Percentiles rank a stretch among this genome's conserved stretches.
Evolutionary conservation across 2,113 vertebrate genomes (phyloP).

Genomic region (Brachyistius frenatus): DNA sequence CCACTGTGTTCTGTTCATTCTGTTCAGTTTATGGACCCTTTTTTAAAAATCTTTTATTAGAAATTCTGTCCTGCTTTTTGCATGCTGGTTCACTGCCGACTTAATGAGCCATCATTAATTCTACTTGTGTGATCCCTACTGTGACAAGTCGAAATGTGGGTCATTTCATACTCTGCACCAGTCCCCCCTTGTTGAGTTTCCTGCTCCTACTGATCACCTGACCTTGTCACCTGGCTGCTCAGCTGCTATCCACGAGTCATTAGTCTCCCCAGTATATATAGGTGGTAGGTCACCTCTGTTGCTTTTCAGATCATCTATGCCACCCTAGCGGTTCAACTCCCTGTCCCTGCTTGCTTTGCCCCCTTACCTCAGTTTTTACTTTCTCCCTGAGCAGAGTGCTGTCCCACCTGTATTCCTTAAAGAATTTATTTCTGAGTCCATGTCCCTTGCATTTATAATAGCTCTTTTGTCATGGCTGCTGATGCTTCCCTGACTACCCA

Average conservation of each 20-base stretch:
- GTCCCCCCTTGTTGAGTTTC: background rate
- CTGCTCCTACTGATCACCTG: background rate
- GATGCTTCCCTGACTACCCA: too few relatives aligned
- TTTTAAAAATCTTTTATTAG: too few relatives aligned
- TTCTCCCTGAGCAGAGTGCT: background rate
- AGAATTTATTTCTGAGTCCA: too few relatives aligned
- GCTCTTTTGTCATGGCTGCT: too few relatives aligned
- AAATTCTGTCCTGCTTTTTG: background rate
- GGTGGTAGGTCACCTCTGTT: background rate
- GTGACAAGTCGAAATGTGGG: background rate
- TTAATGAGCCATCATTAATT: slow-evolving; percentile 2
- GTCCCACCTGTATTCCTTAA: too few relatives aligned
- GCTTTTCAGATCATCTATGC: background rate
- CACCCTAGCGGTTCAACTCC: background rate
- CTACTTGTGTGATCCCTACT: background rate
- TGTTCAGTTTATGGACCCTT: too few relatives aligned
- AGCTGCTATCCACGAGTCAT: slow-evolving; percentile 4
- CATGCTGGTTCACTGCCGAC: background rate
- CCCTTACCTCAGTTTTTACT: background rate
- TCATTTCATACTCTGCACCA: background rate
- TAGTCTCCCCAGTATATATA: background rate
- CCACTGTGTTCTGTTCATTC: too few relatives aligned
- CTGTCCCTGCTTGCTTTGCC: background rate
- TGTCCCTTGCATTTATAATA: too few relatives aligned
- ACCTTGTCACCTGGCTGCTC: background rate